Percentiles rank a stretch among this genome's conserved stretches.
Evolutionary conservation across 2,888 invertebrate genomes (phyloP).

Genomic region (Chaitophorus viminalis): DNA sequence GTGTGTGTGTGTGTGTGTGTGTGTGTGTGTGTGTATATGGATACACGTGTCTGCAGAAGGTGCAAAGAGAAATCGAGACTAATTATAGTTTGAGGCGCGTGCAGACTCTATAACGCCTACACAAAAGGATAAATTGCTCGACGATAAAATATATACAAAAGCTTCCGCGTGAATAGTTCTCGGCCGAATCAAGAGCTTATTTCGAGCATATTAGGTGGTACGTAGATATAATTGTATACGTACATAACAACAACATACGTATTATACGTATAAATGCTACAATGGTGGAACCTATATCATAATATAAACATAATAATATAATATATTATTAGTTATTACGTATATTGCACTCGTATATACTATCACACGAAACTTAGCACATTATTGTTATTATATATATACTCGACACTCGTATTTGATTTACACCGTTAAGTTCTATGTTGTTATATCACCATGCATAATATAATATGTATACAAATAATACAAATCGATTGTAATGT

Average conservation of each 20-base stretch:
- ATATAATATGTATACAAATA: no score
- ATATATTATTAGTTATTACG: no score
- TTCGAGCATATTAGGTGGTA: not conserved
- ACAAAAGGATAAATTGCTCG: not conserved
- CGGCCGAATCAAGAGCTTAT: no score
- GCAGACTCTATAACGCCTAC: not conserved
- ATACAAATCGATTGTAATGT: no score
- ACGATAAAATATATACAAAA: not conserved
- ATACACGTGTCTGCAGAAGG: not conserved
- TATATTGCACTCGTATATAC: no score
- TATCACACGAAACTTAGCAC: no score
- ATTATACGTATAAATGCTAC: not conserved
- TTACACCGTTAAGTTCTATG: no score
- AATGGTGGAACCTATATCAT: not conserved
- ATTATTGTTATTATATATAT: no score
- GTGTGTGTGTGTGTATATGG: not conserved
- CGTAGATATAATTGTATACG: no score
- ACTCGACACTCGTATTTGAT: no score
- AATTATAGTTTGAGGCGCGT: not conserved
- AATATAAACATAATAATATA: not conserved
- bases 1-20: not conserved
- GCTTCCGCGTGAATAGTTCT: not conserved
- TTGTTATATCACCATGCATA: no score
- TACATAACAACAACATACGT: not conserved
- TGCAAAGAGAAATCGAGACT: not conserved